Conservation (phyloP, 2,113 vertebrate species). For the Rhodinocichla rosea region DNA sequence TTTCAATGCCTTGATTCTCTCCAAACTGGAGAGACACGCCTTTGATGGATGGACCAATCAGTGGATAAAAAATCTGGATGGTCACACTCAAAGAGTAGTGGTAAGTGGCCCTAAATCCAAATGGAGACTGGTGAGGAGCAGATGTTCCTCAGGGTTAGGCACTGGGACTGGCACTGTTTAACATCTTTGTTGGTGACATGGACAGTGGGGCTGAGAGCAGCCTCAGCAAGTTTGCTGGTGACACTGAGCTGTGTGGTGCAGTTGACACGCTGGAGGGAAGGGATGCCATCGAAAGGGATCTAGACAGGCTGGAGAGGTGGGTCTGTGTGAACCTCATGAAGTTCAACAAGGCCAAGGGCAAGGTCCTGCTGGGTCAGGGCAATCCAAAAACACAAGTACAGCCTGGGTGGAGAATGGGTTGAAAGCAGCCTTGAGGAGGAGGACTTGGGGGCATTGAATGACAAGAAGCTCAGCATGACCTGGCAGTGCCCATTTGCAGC, state of each 20-base stretch:
- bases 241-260: not conserved
- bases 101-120: not conserved
- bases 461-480: not conserved
- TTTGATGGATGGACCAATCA: not conserved
- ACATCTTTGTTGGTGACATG: not conserved
- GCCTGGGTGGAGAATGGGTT: not conserved
- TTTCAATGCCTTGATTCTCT: not conserved
- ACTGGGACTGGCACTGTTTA: too few species aligned
- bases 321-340: not conserved
- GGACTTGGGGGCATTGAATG: not conserved
- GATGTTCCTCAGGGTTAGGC: not conserved
- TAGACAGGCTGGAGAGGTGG: not conserved
- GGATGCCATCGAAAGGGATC: not conserved
- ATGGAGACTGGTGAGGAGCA: not conserved
- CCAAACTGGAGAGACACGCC: not conserved
- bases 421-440: not conserved
- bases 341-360: not conserved
- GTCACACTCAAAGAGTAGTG: not conserved
- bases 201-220: not conserved
- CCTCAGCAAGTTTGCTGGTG: not conserved
- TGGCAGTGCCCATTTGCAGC: not conserved
- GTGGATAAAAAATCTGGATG: not conserved
- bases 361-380: not conserved
- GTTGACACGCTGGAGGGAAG: fast-evolving
- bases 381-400: not conserved